Evolutionary conservation across 2,888 invertebrate species (phyloP), one percentile per base, ranked within the genome.

Genomic region (Perithous albicinctus): DNA sequence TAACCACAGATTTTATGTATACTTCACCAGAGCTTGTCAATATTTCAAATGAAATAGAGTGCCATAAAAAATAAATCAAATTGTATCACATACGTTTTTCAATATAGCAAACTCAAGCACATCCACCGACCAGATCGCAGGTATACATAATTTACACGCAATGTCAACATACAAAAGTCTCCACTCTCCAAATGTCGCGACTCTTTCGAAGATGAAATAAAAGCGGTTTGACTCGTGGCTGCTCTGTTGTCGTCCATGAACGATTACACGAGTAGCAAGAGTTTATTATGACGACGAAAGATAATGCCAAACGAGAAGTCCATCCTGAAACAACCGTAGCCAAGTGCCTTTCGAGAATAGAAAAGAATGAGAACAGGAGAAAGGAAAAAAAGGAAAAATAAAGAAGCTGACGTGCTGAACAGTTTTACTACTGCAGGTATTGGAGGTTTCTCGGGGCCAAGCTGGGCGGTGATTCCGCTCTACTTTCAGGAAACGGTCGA

Each of bases 401-500:
- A 67, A 15, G 10, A 20, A 54, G 46, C 20, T n/a, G 69, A 74
- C 10, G 18, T 59, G 61, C 78, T 75, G 67, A 66, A 76, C 54
- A n/a, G 73, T 78, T 84, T 76, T 59, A 70, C 46, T 26, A 64
- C 72, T 29, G 66, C 32, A 35, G 43, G 20, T 35, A 46, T 12
- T 29, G n/a, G 29, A 51, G 69, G 48, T 56, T 73, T 54, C 18
- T 38, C 12, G 61, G 18, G 29, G 32, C 20, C 3, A 67, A 59
- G 32, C 20, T 48, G 48, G 67, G 48, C 76, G 59, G n/a, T 61
- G 67, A 76, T 56, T 76, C 59, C 15, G 67, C 26, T 76, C 76
- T 46, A 67, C 59, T 69, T 76, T 66, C 35, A 51, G 67, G 29
- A 32, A 23, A 67, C 18, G 20, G 51, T 51, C 67, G 6, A 20